phyloP scores from a whole-genome alignment of 2,113 vertebrate genomes.

The Romanogobio albipinnatus region DNA sequence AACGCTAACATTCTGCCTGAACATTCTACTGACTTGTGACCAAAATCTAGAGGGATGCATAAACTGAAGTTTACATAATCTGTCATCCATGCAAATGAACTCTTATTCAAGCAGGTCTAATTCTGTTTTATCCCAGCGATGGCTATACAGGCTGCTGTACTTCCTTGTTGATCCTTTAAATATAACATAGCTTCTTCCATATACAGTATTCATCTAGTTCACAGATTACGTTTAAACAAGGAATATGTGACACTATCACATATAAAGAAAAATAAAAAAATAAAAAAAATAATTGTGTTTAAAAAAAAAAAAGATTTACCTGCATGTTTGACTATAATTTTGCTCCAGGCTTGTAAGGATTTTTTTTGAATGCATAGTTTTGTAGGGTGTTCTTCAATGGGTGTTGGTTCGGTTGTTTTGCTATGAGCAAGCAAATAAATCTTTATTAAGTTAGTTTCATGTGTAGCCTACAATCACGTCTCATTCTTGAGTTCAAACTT shows the following conservation, averaged over 20 bases:
- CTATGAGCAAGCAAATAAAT: conserved; percentile 24
- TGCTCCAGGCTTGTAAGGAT: conserved; percentile 48
- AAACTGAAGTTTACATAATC: neutral
- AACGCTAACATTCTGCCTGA: neutral
- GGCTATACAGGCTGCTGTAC: neutral
- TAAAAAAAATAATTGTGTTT: conserved; percentile 23
- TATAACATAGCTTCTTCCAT: neutral
- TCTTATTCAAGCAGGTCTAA: neutral
- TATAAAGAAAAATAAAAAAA: too few relatives aligned
- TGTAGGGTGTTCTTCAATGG: conserved; percentile 57
- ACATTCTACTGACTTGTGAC: neutral
- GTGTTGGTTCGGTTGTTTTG: conserved; percentile 48
- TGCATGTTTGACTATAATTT: conserved; percentile 31
- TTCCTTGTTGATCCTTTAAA: neutral
- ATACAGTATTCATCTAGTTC: neutral
- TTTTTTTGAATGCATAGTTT: conserved; percentile 50
- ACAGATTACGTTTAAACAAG: neutral
- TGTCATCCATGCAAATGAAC: neutral
- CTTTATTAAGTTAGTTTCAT: conserved; percentile 16
- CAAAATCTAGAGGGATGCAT: neutral
- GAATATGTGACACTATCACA: neutral
- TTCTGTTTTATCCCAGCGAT: neutral
- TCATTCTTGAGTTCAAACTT: neutral
- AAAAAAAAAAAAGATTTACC: too few relatives aligned
- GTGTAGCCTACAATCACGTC: neutral